phyloP scores from a whole-genome alignment of 1,140 invertebrate genomes.

The Hylyphantes graminicola region DNA sequence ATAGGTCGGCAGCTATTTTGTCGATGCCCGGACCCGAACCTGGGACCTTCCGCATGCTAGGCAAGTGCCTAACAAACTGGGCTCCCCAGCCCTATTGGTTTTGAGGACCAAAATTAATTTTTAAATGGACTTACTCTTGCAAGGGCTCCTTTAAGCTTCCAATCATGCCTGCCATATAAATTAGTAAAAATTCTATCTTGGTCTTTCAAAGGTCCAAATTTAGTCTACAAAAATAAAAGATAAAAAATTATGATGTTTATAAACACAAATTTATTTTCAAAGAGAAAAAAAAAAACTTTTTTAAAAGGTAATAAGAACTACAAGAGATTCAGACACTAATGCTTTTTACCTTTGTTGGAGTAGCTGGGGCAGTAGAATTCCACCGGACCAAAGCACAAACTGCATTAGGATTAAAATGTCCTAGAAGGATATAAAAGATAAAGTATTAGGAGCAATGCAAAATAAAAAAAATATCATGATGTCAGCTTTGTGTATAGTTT shows the following conservation, averaged over 20 bases:
- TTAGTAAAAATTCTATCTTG: constrained; percentile 97
- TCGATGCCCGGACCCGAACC: no score
- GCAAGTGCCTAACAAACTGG: no score
- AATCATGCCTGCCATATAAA: constrained; percentile 98
- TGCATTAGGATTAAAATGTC: constrained; percentile 18
- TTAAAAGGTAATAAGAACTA: background rate
- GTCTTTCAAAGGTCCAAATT: constrained; percentile 82
- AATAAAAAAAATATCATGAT: background rate
- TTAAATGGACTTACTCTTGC: constrained; percentile 72
- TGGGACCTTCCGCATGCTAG: no score
- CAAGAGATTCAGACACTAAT: background rate
- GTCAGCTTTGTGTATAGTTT: background rate
- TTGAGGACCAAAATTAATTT: no score
- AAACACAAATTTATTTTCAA: background rate
- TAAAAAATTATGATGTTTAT: background rate
- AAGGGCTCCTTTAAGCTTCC: constrained; percentile 90
- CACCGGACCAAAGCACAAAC: constrained; percentile 24
- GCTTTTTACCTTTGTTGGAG: constrained; percentile 17
- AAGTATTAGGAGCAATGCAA: background rate
- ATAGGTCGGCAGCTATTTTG: no score
- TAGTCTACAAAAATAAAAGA: constrained; percentile 38
- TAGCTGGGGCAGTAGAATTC: constrained; percentile 34
- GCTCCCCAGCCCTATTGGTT: no score
- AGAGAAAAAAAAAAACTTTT: background rate
- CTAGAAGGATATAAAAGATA: constrained; percentile 13